Conservation (phyloP, 2,888 invertebrate species). For the Hipparchia sbordonii region DNA sequence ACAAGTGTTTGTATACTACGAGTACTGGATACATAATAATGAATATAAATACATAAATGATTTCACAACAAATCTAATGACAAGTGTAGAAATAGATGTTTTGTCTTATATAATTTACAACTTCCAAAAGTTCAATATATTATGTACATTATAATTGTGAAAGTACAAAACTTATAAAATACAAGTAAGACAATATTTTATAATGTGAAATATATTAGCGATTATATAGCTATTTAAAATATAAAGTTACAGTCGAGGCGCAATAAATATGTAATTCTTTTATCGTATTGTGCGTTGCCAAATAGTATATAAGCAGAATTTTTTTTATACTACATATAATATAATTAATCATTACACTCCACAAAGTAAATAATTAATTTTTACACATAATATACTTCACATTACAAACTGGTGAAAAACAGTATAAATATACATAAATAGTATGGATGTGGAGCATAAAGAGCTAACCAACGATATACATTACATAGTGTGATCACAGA, state of each 20-base stretch:
- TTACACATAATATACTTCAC: constrained; percentile 5
- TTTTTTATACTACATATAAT: background rate
- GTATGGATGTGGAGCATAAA: constrained; percentile 53
- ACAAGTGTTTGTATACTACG: background rate
- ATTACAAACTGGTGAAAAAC: constrained; percentile 1
- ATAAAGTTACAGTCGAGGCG: too few species aligned
- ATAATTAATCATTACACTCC: background rate
- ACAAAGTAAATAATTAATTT: background rate
- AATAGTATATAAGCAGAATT: too few species aligned
- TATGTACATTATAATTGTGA: background rate
- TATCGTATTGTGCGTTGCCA: too few species aligned
- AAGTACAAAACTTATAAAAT: background rate
- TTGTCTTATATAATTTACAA: background rate
- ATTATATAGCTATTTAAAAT: background rate
- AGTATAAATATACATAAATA: constrained; percentile 14
- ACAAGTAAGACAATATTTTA: background rate
- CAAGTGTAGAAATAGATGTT: background rate
- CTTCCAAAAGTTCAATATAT: background rate
- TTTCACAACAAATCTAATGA: background rate
- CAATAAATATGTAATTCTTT: too few species aligned
- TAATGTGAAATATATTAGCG: constrained; percentile 14
- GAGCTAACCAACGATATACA: constrained; percentile 59
- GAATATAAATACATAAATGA: background rate
- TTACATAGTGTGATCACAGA: constrained; percentile 28
- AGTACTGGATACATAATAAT: background rate